Evolutionary conservation across 2,888 invertebrate genomes (phyloP), one percentile per base, ranked within the genome.

Genomic region (Aphodius sticticus): DNA sequence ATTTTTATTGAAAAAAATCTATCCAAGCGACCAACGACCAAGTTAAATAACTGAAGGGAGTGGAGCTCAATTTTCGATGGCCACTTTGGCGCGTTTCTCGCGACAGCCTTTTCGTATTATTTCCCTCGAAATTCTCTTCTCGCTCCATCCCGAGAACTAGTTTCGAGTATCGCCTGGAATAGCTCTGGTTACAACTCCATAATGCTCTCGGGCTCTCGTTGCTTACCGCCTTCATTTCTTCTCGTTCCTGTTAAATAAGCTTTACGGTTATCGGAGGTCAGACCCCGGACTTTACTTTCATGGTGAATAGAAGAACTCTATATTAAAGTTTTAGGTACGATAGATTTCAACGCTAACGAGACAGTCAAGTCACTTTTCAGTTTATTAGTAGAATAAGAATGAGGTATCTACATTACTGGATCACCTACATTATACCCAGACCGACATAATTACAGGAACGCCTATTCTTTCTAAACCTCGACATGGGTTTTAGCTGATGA

Each of bases 141-240:
- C 74, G 53, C 36, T 74, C 36, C 37, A 74, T 74, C 74, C 7
- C 36, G 36, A 35, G 36, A 35, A 74, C 74, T 35, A 74, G 35
- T 9, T 37, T n/a, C n/a, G n/a, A n/a, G 37, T 15, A 35, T 26
- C 74, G 74, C 37, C 74, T 7, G 74, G 74, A 37, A 74, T 37
- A n/a, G 74, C 74, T 36, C 74, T 15, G 36, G 74, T 74, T 74
- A 74, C 35, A 74, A 35, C n/a, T 74, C 74, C 36, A 74, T 74
- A 74, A 74, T 37, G 74, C 35, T n/a, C 2, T 6, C 12, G 12
- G 36, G 74, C 36, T 74, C 37, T 74, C 36, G 36, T 35, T 15
- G 35, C 74, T 53, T 15, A 74, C 74, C 37, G 74, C 15, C 74
- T 9, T 37, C n/a, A n/a, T 74, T 36, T 12, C 74, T 74, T 74